Evolutionary conservation across 2,797 vertebrate species (phyloP).

Genomic region (Acanthornis magna): DNA sequence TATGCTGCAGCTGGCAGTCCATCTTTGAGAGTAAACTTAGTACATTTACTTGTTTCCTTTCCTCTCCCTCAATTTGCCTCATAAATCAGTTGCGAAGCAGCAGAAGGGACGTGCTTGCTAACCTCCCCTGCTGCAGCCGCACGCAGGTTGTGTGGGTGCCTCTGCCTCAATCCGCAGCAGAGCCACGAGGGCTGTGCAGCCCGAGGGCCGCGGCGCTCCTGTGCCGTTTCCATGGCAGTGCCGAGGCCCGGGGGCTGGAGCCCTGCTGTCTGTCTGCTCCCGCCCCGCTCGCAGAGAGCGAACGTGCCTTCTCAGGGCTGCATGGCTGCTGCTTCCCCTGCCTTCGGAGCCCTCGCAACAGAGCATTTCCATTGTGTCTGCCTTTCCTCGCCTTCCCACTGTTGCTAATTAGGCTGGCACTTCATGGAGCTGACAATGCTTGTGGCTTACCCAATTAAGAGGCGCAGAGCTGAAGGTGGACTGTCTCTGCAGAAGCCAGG

Average conservation of each 20-base stretch:
- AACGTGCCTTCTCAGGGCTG: not conserved
- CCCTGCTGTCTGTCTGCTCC: constrained; percentile 15
- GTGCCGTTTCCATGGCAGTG: constrained; percentile 54
- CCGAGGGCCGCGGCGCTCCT: not conserved
- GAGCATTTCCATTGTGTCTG: not conserved
- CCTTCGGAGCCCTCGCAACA: not conserved
- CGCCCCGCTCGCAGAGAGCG: not conserved
- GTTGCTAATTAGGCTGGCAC: not conserved
- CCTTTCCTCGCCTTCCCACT: not conserved
- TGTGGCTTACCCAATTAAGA: not conserved
- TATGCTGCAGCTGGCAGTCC: not conserved
- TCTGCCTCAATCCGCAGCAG: not conserved
- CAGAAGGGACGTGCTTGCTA: not conserved
- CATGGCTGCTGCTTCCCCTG: not conserved
- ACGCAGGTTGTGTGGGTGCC: not conserved
- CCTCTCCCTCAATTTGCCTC: not conserved
- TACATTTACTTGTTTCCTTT: not conserved
- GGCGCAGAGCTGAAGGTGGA: not conserved
- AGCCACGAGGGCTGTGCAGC: not conserved
- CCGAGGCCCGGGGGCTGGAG: not conserved
- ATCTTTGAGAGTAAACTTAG: not conserved
- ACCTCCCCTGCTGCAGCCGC: not conserved
- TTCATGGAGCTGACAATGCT: not conserved
- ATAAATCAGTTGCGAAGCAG: rapidly evolving
- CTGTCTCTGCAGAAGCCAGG: not conserved